Percentiles rank a stretch among this genome's conserved stretches.
Conservation (phyloP, 2,113 vertebrate species). For the Leucosticte australis region DNA sequence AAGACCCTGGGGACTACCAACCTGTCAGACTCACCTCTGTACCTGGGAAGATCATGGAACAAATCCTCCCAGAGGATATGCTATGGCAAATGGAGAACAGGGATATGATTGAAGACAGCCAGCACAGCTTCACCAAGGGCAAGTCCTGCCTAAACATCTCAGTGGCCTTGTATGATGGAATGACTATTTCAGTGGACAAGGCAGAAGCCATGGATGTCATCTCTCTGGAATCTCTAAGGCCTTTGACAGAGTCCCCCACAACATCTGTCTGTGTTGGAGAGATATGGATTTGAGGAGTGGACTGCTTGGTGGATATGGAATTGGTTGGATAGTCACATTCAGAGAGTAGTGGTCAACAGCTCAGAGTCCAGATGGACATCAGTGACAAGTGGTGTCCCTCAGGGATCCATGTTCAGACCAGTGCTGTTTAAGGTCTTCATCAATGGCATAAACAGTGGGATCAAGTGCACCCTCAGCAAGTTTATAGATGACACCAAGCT, state of each 20-base stretch:
- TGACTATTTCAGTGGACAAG: neutral
- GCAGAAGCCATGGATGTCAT: neutral
- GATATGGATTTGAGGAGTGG: neutral
- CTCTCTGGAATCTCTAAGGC: neutral
- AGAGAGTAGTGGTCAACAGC: neutral
- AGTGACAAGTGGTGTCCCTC: neutral
- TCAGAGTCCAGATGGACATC: neutral
- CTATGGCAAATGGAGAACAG: neutral
- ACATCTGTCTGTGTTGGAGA: neutral
- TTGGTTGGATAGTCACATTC: neutral
- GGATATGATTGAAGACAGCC: neutral
- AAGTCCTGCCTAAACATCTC: neutral
- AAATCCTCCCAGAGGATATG: neutral
- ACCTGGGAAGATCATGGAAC: neutral
- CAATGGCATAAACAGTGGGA: neutral
- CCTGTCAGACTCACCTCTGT: neutral
- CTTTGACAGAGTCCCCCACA: neutral
- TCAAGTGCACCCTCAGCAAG: neutral
- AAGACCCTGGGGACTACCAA: neutral
- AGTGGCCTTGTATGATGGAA: neutral
- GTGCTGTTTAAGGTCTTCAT: neutral
- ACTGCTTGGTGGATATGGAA: neutral
- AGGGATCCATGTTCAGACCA: accelerated
- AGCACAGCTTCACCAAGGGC: neutral
- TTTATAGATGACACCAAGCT: neutral